Percentiles rank a stretch among this genome's conserved stretches.
Conservation (phyloP, 1,140 invertebrate genomes). For the Rhynchophorus ferrugineus region DNA sequence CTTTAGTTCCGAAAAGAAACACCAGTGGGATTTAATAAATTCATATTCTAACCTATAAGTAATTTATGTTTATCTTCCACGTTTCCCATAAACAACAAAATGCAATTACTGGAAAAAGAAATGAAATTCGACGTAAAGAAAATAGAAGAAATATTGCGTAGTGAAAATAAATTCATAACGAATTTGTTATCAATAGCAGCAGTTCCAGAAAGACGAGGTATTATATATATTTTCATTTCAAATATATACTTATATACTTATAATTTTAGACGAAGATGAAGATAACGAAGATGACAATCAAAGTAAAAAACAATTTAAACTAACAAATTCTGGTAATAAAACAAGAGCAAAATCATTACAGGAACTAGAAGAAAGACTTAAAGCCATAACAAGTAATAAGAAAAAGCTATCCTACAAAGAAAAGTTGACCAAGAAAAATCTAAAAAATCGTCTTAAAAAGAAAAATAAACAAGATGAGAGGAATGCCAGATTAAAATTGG, state of each 20-base stretch:
- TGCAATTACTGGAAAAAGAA: slow-evolving; percentile 25
- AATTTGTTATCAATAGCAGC: slow-evolving; percentile 42
- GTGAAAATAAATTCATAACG: slow-evolving; percentile 43
- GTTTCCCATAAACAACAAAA: too few relatives aligned
- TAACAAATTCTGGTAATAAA: slow-evolving; percentile 26
- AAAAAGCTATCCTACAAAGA: slow-evolving; percentile 46
- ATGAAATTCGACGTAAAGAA: slow-evolving; percentile 37
- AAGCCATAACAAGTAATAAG: slow-evolving; percentile 40
- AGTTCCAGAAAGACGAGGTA: slow-evolving; percentile 38
- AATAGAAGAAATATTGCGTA: slow-evolving; percentile 33
- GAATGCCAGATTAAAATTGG: slow-evolving; percentile 41
- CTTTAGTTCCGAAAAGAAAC: too few relatives aligned
- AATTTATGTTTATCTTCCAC: too few relatives aligned
- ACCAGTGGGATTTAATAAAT: too few relatives aligned
- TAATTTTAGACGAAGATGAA: slow-evolving; percentile 20
- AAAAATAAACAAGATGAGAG: slow-evolving; percentile 44
- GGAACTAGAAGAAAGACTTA: slow-evolving; percentile 43
- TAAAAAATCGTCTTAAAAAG: slow-evolving; percentile 49
- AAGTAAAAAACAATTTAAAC: slow-evolving; percentile 5
- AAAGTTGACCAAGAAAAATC: slow-evolving; percentile 46
- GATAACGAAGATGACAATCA: slow-evolving; percentile 24
- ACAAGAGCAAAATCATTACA: slow-evolving; percentile 42
- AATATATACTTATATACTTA: slow-evolving; percentile 16
- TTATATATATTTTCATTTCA: not conserved
- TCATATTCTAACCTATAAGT: too few relatives aligned